Base-by-base conservation (phyloP, 2,113 vertebrate genomes). In the Marcusenius ussheri region DNA sequence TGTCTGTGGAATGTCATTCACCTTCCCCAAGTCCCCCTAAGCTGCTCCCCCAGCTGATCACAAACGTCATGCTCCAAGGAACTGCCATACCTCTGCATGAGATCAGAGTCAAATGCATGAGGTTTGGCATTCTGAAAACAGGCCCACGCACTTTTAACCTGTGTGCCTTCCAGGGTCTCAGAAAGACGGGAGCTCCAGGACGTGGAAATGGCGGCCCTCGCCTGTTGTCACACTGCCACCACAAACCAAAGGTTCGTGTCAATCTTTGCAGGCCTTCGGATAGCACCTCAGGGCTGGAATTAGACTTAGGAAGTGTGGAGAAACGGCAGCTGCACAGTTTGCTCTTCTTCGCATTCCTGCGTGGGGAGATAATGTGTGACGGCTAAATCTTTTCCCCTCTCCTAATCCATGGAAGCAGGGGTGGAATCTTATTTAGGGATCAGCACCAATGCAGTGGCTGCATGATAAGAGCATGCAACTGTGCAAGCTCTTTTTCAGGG, bases 381-480 rank as follows among this genome's bases (percentile, higher is more conserved):
- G 93, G 93, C 91, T 92, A 92, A 94, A 95, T 93, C 94, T 93
- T 95, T 95, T 94, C 92, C 94, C 39, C 90, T 88, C 24, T 91
- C 93, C 90, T 95, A 95, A 95, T 96, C 95, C 95, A 90, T 47
- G 51, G 92, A 94, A 93, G 91, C 88, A 89, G 89, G 93, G 93
- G 92, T 93, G 93, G 93, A 95, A 95, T 95, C 94, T 95, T 92
- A 94, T 96, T 95, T 94, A 90, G 91, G 93, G 94, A 96, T 96
- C 95, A 94, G 94, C 92, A 90, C 90, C 91, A 90, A 92, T 91
- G 92, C 93, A 93, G 94, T 91, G 88, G 91, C 94, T 93, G 93
- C 92, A 91, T 89, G 94, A 95, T 95, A 94, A 93, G 90, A 93
- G 93, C 92, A 93, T 93, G 93, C 94, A 93, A 94, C 93, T 94